Evolutionary conservation across 2,888 invertebrate genomes (phyloP).

Genomic region (Bursaphelenchus okinawaensis): DNA sequence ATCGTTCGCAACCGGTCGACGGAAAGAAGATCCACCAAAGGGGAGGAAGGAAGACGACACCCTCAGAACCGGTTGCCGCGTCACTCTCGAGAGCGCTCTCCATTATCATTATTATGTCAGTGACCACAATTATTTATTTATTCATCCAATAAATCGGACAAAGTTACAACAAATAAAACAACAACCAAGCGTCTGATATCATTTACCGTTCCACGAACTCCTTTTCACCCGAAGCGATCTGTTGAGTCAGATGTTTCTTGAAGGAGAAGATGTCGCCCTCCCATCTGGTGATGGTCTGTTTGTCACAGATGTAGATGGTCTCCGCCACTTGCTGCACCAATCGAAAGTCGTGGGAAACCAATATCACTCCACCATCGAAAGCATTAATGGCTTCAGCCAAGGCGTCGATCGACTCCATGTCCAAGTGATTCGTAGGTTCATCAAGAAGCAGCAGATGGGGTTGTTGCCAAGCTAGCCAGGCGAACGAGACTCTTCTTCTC

Average conservation of each 20-base stretch:
- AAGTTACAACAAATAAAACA: not conserved
- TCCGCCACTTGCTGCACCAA: slow-evolving; percentile 85
- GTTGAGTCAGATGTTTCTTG: slow-evolving; percentile 85
- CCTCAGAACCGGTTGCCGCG: not conserved
- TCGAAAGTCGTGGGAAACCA: slow-evolving; percentile 99
- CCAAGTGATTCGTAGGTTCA: slow-evolving; percentile 85
- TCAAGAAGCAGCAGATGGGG: slow-evolving; percentile 79
- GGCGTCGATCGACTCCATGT: slow-evolving; percentile 90
- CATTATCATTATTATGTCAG: too few relatives aligned
- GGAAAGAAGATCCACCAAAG: not conserved
- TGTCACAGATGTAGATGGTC: slow-evolving; percentile 98
- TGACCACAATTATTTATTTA: too few relatives aligned
- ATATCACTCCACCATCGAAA: slow-evolving; percentile 95
- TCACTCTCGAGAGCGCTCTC: not conserved
- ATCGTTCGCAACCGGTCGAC: not conserved
- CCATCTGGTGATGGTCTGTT: slow-evolving; percentile 91
- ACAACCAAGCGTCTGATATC: not conserved
- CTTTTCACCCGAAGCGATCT: slow-evolving; percentile 63
- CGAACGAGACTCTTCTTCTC: slow-evolving; percentile 94
- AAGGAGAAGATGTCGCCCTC: slow-evolving; percentile 89
- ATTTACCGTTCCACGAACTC: slow-evolving; percentile 11
- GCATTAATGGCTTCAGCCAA: slow-evolving; percentile 93
- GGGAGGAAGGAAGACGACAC: not conserved
- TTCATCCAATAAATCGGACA: not conserved
- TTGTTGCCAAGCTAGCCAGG: slow-evolving; percentile 93